Evolutionary conservation across 2,113 vertebrate genomes (phyloP).

Genomic region (Pelusios castaneus): DNA sequence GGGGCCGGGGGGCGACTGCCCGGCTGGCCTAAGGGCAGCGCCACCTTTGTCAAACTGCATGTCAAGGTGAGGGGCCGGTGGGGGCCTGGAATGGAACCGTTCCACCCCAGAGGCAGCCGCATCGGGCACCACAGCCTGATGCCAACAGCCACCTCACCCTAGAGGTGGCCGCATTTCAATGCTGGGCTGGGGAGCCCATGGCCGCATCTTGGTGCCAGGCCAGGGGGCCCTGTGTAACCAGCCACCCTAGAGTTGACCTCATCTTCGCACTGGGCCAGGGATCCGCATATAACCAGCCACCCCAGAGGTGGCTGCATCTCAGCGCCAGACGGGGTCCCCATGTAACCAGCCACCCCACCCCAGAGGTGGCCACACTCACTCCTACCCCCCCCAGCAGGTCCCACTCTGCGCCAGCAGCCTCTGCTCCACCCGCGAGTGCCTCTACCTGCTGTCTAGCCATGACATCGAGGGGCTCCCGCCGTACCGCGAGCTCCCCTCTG

Average conservation of each 20-base stretch:
- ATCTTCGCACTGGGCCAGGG: background rate
- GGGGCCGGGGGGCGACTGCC: slow-evolving; percentile 77
- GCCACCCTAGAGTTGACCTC: background rate
- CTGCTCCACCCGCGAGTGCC: slow-evolving; percentile 74
- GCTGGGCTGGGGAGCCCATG: too few relatives aligned
- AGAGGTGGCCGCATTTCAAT: background rate
- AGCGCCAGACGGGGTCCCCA: too few relatives aligned
- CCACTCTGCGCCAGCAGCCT: slow-evolving; percentile 68
- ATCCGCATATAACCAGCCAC: background rate
- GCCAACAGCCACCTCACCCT: too few relatives aligned
- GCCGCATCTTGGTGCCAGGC: background rate
- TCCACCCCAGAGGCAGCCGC: background rate
- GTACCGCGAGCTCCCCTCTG: slow-evolving; percentile 56
- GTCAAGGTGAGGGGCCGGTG: slow-evolving; percentile 59
- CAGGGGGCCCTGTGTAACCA: background rate
- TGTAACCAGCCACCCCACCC: background rate
- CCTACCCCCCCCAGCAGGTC: slow-evolving; percentile 19
- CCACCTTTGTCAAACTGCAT: slow-evolving; percentile 75
- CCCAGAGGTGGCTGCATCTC: background rate
- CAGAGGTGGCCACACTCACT: background rate
- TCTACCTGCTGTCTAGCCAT: slow-evolving; percentile 74
- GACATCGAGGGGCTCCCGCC: slow-evolving; percentile 55
- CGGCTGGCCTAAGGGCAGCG: slow-evolving; percentile 74
- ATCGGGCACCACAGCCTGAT: too few relatives aligned
- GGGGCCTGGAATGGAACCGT: background rate